Conservation (phyloP, 2,113 vertebrate species). For the Cyprinodon brontotheroides region DNA sequence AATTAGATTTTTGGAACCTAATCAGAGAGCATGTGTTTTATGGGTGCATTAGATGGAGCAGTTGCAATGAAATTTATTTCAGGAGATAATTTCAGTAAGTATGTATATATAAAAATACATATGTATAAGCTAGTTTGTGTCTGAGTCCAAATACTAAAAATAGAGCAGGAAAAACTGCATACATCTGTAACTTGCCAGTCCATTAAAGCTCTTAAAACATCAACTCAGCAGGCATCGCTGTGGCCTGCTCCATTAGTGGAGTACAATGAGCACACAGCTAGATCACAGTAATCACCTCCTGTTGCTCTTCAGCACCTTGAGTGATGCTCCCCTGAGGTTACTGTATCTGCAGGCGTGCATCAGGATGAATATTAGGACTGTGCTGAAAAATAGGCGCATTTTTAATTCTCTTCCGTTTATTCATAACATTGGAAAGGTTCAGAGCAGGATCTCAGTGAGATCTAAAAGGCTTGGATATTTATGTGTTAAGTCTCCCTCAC, state of each 20-base stretch:
- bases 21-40: slow-evolving; percentile 17
- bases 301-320: slow-evolving; percentile 61
- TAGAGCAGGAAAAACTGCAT: slow-evolving; percentile 30
- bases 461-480: background rate
- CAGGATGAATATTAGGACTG: slow-evolving; percentile 4
- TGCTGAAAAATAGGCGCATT: slow-evolving; percentile 21
- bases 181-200: slow-evolving; percentile 34
- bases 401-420: slow-evolving; percentile 23
- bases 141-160: slow-evolving; percentile 25
- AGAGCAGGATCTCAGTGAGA: background rate
- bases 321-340: slow-evolving; percentile 52
- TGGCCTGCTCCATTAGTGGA: slow-evolving; percentile 49
- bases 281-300: slow-evolving; percentile 59
- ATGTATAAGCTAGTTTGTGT: background rate
- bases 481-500: background rate
- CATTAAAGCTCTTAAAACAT: slow-evolving; percentile 71
- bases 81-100: background rate
- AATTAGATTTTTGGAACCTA: slow-evolving; percentile 40
- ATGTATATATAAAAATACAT: background rate
- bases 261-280: slow-evolving; percentile 32
- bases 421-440: slow-evolving; percentile 22
- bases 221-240: slow-evolving; percentile 53
- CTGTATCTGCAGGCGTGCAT: slow-evolving; percentile 33
- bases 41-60: background rate
- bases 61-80: background rate